Percentiles rank a stretch among this genome's conserved stretches.
phyloP scores from a whole-genome alignment of 2,797 vertebrate genomes.

The Trachurus trachurus region DNA sequence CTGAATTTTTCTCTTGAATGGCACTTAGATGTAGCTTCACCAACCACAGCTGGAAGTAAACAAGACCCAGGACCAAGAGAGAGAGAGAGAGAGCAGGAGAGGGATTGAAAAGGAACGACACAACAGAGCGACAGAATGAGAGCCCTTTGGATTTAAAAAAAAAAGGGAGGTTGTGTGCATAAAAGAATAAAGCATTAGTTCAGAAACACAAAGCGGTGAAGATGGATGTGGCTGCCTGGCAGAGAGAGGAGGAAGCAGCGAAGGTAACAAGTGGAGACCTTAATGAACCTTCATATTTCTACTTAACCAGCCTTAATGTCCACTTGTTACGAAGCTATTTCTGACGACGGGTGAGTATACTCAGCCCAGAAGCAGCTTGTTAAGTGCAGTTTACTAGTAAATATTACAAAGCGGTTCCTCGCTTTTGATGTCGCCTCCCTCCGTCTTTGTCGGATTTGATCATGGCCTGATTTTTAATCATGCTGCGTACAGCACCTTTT shows the following conservation, averaged over 20 bases:
- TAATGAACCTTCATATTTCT: conserved; percentile 18
- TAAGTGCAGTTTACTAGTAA: not conserved
- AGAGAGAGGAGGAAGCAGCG: not conserved
- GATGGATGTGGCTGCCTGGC: not conserved
- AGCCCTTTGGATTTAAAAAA: too few species aligned
- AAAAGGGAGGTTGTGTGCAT: too few species aligned
- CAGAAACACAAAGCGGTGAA: conserved; percentile 16
- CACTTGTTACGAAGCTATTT: conserved; percentile 7
- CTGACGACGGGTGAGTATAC: not conserved
- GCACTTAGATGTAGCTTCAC: conserved; percentile 9
- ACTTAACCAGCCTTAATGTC: conserved; percentile 17
- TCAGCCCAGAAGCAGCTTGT: not conserved
- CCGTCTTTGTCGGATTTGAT: not conserved
- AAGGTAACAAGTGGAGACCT: not conserved
- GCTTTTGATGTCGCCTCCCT: not conserved
- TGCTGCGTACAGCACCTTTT: not conserved
- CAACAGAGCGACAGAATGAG: not conserved
- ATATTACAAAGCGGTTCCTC: not conserved
- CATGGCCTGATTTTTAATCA: not conserved
- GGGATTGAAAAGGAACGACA: not conserved
- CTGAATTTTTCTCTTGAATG: not conserved
- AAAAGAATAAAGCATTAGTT: conserved; percentile 7
- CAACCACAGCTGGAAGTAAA: conserved; percentile 14
- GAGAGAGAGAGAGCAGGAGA: conserved; percentile 1
- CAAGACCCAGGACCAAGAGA: conserved; percentile 26